Conservation (phyloP, 2,113 vertebrate genomes). For the Spea bombifrons region DNA sequence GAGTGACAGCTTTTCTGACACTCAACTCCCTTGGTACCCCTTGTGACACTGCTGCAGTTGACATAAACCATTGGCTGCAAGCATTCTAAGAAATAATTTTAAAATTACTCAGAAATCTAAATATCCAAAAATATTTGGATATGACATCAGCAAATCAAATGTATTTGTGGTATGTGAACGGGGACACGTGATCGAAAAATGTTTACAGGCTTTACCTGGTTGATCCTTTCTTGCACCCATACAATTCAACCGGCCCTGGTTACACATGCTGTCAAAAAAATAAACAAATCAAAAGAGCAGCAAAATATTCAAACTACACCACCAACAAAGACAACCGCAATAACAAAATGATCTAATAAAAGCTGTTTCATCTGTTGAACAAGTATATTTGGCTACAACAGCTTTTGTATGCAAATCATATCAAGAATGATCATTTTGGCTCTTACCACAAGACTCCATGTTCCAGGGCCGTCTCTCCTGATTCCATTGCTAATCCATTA, state of each 20-base stretch:
- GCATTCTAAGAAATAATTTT: constrained; percentile 9
- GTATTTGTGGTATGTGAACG: too few relatives aligned
- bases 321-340: constrained; percentile 23
- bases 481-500: constrained; percentile 57
- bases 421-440: too few relatives aligned
- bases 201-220: constrained; percentile 52
- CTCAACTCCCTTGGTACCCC: constrained; percentile 66
- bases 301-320: neutral
- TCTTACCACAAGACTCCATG: constrained; percentile 73
- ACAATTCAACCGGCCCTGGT: constrained; percentile 71
- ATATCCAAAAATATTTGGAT: too few relatives aligned
- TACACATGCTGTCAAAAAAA: constrained; percentile 69
- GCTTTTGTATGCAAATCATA: too few relatives aligned
- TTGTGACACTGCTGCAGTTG: constrained; percentile 67
- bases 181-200: too few relatives aligned
- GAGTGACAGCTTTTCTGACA: constrained; percentile 88
- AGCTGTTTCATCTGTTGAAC: too few relatives aligned
- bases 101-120: too few relatives aligned
- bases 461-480: constrained; percentile 56
- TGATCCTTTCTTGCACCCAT: constrained; percentile 54
- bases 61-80: constrained; percentile 73
- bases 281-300: too few relatives aligned
- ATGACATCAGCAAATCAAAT: too few relatives aligned
- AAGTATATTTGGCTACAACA: too few relatives aligned
- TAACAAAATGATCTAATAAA: constrained; percentile 47